A percentile compares a stretch with the other conserved stretches of the same genome.
These are phyloP conservation scores for Apodemus agrarius DNA, from an alignment of 2,797 vertebrate genomes.

Conservation along the genomic window DNA sequence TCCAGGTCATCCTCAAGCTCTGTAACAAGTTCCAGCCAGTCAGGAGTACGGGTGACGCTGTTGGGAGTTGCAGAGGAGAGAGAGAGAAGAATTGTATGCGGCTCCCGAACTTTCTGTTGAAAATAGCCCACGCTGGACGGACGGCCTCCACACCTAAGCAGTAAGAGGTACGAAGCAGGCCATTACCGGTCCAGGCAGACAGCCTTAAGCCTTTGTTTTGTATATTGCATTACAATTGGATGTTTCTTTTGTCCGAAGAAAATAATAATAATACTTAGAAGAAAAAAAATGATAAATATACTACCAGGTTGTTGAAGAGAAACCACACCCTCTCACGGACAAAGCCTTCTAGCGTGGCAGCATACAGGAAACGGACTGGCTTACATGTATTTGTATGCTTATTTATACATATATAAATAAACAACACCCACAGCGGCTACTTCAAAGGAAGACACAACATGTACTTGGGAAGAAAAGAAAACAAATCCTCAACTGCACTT, in stretches of 20 bases:
- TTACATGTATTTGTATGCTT: conserved; percentile 58
- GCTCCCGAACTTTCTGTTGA: background rate
- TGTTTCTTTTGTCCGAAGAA: conserved; percentile 40
- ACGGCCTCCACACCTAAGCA: background rate
- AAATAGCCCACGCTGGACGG: background rate
- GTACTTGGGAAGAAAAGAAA: conserved; percentile 48
- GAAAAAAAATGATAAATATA: conserved; percentile 52
- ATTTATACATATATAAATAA: conserved; percentile 69
- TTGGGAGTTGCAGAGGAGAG: background rate
- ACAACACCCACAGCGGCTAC: conserved; percentile 40
- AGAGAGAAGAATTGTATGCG: background rate
- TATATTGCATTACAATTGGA: background rate
- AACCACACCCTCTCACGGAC: background rate
- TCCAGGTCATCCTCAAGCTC: background rate
- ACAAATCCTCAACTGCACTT: conserved; percentile 49
- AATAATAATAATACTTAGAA: conserved; percentile 38
- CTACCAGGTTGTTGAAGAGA: background rate
- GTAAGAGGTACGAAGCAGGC: background rate
- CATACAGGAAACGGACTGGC: conserved; percentile 56
- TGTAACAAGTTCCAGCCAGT: background rate
- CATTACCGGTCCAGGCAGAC: background rate
- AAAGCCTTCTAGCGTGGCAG: conserved; percentile 42
- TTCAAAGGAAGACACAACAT: conserved; percentile 56
- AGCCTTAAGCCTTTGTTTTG: conserved; percentile 24
- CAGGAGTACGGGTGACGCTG: background rate